These are phyloP conservation scores for Phoenicopterus ruber DNA, from an alignment of 2,113 vertebrate species.

Conservation along the genomic window DNA sequence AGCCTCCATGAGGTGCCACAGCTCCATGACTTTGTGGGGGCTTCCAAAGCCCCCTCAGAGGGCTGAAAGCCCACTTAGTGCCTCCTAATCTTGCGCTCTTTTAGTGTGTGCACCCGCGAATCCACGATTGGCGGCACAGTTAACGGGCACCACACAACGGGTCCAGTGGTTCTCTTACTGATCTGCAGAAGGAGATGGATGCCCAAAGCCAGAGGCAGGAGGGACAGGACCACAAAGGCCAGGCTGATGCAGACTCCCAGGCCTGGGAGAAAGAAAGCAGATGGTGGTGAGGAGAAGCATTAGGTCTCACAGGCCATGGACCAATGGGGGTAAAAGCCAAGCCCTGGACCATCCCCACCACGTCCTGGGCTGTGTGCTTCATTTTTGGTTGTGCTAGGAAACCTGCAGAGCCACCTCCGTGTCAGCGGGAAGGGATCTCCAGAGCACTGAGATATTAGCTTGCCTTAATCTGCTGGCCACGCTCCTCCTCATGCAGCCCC, in stretches of 20 bases:
- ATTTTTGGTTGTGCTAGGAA: background rate
- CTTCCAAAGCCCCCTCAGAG: background rate
- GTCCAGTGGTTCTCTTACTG: background rate
- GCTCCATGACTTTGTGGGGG: too few species aligned
- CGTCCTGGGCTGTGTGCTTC: background rate
- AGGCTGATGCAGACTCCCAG: background rate
- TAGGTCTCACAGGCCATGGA: too few species aligned
- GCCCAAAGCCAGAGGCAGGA: background rate
- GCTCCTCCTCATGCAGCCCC: background rate
- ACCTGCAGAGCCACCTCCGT: background rate
- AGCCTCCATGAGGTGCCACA: background rate
- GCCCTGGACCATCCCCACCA: background rate
- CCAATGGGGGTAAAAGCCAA: background rate
- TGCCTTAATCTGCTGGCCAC: background rate
- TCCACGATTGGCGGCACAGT: fast-evolving
- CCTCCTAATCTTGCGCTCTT: background rate
- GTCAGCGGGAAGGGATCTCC: background rate
- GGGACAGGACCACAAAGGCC: background rate
- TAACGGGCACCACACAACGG: fast-evolving
- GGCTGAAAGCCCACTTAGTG: background rate
- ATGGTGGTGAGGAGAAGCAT: background rate
- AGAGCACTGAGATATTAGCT: background rate
- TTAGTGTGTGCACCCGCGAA: fast-evolving
- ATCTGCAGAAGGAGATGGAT: background rate
- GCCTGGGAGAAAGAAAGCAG: background rate